Evolutionary conservation across 2,888 invertebrate species (phyloP).

Genomic region (Diarsia brunnea): DNA sequence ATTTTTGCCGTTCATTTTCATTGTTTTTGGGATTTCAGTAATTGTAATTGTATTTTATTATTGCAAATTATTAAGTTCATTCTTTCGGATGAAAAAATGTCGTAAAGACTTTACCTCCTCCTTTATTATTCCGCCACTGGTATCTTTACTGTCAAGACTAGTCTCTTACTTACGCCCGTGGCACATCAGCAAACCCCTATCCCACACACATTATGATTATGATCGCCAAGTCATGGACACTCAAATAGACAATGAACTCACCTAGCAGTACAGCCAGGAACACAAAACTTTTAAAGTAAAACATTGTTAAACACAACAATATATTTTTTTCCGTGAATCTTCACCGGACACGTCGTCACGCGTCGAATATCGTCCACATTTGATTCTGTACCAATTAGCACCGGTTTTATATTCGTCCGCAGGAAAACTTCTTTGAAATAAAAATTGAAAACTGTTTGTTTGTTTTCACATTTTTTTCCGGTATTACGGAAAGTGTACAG

Average conservation of each 20-base stretch:
- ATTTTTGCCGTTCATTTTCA: not conserved
- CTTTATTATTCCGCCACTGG: not conserved
- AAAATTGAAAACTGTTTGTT: slow-evolving; percentile 36
- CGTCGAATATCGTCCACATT: slow-evolving; percentile 44
- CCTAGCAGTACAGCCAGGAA: slow-evolving; percentile 42
- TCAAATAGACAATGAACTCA: slow-evolving; percentile 44
- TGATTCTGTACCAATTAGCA: slow-evolving; percentile 53
- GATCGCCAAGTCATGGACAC: not conserved
- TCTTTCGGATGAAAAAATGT: not conserved
- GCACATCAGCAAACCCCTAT: too few species aligned
- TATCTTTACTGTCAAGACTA: not conserved
- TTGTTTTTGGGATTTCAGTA: not conserved
- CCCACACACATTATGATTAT: not conserved
- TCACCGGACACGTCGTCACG: slow-evolving; percentile 50
- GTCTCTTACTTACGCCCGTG: not conserved
- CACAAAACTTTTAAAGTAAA: slow-evolving; percentile 29
- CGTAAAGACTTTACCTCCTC: too few species aligned
- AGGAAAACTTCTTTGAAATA: slow-evolving; percentile 27
- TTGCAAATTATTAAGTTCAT: not conserved
- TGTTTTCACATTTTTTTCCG: slow-evolving; percentile 20
- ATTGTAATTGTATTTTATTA: not conserved
- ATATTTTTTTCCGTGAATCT: not conserved
- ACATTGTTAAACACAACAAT: slow-evolving; percentile 39
- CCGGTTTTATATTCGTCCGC: slow-evolving; percentile 56
- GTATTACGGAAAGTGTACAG: not conserved